Evolutionary conservation across 2,888 invertebrate species (phyloP).

Genomic region (Euplexia lucipara): DNA sequence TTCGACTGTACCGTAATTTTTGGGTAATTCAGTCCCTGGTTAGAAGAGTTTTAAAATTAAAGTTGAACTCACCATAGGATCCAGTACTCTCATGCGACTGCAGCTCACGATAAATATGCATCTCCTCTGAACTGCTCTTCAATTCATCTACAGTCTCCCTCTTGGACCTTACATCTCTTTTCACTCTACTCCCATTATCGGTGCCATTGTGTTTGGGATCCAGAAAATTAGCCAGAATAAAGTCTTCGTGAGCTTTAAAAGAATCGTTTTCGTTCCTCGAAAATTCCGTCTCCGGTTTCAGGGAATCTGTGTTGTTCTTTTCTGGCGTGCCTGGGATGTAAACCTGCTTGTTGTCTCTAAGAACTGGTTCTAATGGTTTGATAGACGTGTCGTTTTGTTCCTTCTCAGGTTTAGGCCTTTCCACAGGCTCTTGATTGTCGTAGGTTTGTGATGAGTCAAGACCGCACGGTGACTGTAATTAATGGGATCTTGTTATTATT

Average conservation of each 20-base stretch:
- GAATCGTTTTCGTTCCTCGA: conserved; percentile 73
- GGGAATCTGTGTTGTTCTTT: conserved; percentile 75
- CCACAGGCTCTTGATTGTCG: conserved; percentile 84
- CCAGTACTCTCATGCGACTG: conserved; percentile 70
- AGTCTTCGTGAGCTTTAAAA: conserved; percentile 79
- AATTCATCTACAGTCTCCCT: conserved; percentile 77
- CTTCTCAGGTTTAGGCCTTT: conserved; percentile 79
- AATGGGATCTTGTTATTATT: neutral
- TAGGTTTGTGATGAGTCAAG: conserved; percentile 83
- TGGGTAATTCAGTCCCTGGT: too few species aligned
- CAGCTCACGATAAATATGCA: conserved; percentile 72
- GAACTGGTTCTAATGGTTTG: conserved; percentile 72
- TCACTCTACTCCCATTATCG: conserved; percentile 68
- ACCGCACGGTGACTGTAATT: conserved; percentile 82
- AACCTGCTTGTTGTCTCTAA: conserved; percentile 79
- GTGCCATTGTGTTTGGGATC: conserved; percentile 79
- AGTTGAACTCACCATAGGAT: conserved; percentile 67
- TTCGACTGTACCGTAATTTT: too few species aligned
- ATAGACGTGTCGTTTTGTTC: conserved; percentile 82
- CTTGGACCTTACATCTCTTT: conserved; percentile 65
- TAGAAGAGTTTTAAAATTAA: neutral
- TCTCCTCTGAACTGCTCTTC: conserved; percentile 79
- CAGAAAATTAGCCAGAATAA: conserved; percentile 77
- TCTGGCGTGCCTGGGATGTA: conserved; percentile 79
- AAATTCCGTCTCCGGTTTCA: conserved; percentile 66